Evolutionary conservation across 2,888 invertebrate genomes (phyloP), one percentile per base, ranked within the genome.

Genomic region (Drosophila meridiana): DNA sequence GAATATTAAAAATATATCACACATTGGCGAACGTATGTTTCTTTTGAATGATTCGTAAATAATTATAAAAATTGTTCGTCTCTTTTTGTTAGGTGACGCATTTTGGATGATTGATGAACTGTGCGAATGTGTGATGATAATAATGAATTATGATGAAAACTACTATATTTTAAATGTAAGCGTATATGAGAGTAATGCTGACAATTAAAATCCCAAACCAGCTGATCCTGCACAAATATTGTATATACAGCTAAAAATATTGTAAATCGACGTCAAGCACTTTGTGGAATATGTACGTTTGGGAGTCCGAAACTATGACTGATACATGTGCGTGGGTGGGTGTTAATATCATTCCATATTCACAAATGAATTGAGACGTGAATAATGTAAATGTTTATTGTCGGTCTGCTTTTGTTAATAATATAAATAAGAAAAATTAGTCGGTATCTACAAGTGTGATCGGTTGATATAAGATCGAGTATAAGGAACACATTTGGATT

Each of bases 1-100:
- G 56, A 73, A 60, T 73, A 45, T 43, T 69, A 53, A 50, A 71
- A 56, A 68, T 47, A 64, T 32, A 82, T 82, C 76, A 85, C 84
- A 84, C 42, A 13, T 82, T 78, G 76, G 69, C 70, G 52, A 82
- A 84, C 69, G 89, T 85, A 89, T 87, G 85, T 89, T 77, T 38
- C 13, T 0, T 28, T n/a, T 26, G 4, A 30, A 14, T 9, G 3
- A 3, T 20, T 34, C 20, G n/a, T 26, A 40, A 14, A 55, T 9
- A 55, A 14, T 7, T 38, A 1, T 45, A 14, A 36, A 1, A 36
- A 11, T 3, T 43, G 13, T 26, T 26, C 14, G 4, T 13, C 7
- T 34, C 11, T 43, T 13, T 68, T 73, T 42, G 20, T 68, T 68
- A 60, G 77, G 68, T 74, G 20, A 30, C 40, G 32, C 20, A 64